phyloP scores from a whole-genome alignment of 1,140 invertebrate genomes.

The Arion vulgaris region DNA sequence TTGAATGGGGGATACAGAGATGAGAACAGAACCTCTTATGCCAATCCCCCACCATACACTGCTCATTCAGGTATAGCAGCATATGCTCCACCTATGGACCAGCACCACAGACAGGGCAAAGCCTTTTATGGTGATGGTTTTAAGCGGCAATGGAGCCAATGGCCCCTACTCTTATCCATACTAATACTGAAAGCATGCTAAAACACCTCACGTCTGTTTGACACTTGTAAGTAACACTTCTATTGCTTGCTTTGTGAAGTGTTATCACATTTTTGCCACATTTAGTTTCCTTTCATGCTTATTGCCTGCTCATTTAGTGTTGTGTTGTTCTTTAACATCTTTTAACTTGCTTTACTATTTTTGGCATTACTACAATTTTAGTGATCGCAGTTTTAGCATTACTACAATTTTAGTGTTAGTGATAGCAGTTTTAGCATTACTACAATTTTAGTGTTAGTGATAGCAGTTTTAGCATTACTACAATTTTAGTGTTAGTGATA shows the following conservation, averaged over 20 bases:
- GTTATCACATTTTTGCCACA: not conserved
- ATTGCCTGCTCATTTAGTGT: not conserved
- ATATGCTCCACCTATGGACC: slow-evolving; percentile 20
- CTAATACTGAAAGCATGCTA: slow-evolving; percentile 28
- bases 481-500: not conserved
- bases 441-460: not conserved
- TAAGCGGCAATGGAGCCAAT: not conserved
- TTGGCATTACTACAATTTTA: not conserved
- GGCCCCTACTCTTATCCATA: slow-evolving; percentile 32
- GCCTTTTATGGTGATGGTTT: not conserved
- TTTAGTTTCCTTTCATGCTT: not conserved
- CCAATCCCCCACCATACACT: slow-evolving; percentile 2
- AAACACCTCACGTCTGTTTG: not conserved
- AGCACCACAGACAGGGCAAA: not conserved
- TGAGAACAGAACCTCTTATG: not conserved
- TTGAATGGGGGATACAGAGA: slow-evolving; percentile 16
- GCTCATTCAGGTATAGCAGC: not conserved
- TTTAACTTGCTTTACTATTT: not conserved
- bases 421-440: not conserved
- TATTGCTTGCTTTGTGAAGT: not conserved
- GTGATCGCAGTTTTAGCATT: not conserved
- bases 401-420: not conserved
- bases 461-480: not conserved
- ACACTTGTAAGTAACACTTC: slow-evolving; percentile 8
- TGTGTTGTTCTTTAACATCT: not conserved